Base-by-base conservation (phyloP, 2,797 vertebrate genomes). In the Arctocebus calabarensis region DNA sequence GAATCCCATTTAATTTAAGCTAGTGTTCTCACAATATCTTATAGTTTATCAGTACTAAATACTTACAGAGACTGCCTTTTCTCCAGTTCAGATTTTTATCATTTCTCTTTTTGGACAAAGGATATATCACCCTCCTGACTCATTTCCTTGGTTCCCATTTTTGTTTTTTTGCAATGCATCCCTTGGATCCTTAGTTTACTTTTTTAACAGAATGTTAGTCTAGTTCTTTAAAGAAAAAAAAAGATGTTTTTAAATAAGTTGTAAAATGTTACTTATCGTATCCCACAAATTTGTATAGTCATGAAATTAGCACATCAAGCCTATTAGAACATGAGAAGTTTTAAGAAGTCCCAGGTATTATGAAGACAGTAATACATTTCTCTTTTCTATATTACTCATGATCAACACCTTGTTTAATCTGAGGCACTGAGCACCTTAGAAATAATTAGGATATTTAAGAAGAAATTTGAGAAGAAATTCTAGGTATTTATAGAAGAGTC, bases 171-270 rank as follows among this genome's bases (percentile, higher is more conserved):
- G 29, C 29, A 52, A 27, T 45, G 27, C 27, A 13, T 12, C 23
- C 5, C 77, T 84, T 85, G 66, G 19, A 11, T 66, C 34, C 20
- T 89, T 32, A 19, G 45, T 77, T 55, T 82, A 79, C n/a, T 86
- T 82, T 79, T n/a, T n/a, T 10, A 82, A 1, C 11, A 34, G 20
- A 45, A 20, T 62, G 22, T 55, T 62, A 78, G 37, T 29, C 52
- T 68, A 40, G 17, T 48, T 68, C 16, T 64, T 84, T 77, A 25
- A 79, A 82, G 37, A 91, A 87, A 94, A 94, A 45, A 37, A 34
- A 27, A 61, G 70, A 14, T 75, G 34, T 92, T 17, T 74, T 90
- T 22, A 62, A 32, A 29, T 75, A 93, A 68, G 4, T 59, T 94
- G 52, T 9, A 66, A 90, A 91, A 57, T 77, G 12, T 19, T 23